Base-by-base conservation (phyloP, 2,113 vertebrate genomes). In the Paradoxurus hermaphroditus region DNA sequence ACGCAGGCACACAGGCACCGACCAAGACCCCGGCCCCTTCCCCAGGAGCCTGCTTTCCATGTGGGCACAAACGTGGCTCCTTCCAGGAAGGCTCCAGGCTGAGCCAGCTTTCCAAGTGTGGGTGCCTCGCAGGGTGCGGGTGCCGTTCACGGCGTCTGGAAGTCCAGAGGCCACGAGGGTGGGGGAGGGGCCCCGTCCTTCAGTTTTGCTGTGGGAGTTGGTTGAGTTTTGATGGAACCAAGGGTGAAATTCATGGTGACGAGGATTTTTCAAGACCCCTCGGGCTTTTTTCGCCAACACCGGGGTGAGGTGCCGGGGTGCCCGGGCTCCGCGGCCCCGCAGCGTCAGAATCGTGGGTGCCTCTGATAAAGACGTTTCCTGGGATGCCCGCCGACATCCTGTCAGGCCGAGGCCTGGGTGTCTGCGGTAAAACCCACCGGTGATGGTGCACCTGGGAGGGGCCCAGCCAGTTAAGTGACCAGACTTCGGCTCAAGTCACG, bases 181-280 rank as follows among this genome's bases (percentile, higher is more conserved):
- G 25, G 4, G 15, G 23, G 18, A 51, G 82, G 23, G 18, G 25
- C 10, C 0, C 21, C 4, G 1, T 39, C 39, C 12, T 34, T 7
- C 27, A n/a, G 68, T 53, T 39, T 65, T 36, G 27, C 44, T 86
- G 34, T 19, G 34, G 72, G 62, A 39, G 4, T 44, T n/a, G 12
- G 68, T 13, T 65, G 31, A 31, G 29, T 49, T 41, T 88, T 59
- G 31, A 21, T 4, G 46, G 68, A 41, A 49, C 49, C 4, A 16
- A n/a, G 51, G 29, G 41, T 16, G 44, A 87, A 68, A 72, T 75
- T 34, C 31, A 73, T 11, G 19, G 5, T 14, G 68, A 31, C 23
- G 44, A 16, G 68, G 41, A 70, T 29, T 67, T n/a, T 39, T 63
- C 59, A 82, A 68, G 77, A 25, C 11, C 36, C 16, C 36, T 79